Evolutionary conservation across 2,888 invertebrate genomes (phyloP).

Genomic region (Subacronicta megacephala): DNA sequence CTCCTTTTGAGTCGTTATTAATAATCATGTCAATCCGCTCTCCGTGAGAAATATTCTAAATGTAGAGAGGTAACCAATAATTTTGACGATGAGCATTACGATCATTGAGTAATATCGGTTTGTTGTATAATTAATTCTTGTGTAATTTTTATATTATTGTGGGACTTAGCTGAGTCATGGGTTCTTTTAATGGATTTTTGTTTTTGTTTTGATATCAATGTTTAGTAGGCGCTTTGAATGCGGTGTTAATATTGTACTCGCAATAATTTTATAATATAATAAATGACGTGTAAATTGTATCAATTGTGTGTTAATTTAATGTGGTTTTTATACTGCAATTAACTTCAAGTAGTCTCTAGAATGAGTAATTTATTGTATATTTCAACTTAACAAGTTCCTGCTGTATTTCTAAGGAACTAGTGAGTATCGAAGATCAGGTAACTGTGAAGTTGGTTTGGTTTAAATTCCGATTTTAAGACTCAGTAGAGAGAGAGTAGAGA

Average conservation of each 20-base stretch:
- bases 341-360: slow-evolving; percentile 10
- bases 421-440: background rate
- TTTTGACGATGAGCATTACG: slow-evolving; percentile 77
- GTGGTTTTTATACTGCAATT: slow-evolving; percentile 40
- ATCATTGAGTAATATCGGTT: slow-evolving; percentile 85
- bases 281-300: slow-evolving; percentile 6
- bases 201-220: slow-evolving; percentile 51
- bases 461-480: no score
- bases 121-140: slow-evolving; percentile 81
- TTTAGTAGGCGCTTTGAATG: slow-evolving; percentile 20
- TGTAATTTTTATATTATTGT: slow-evolving; percentile 77
- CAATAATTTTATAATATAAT: slow-evolving; percentile 12
- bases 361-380: slow-evolving; percentile 26
- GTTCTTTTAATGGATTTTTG: slow-evolving; percentile 38
- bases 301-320: slow-evolving; percentile 36
- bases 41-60: slow-evolving; percentile 86
- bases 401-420: slow-evolving; percentile 16
- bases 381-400: slow-evolving; percentile 10
- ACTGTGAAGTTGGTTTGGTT: no score
- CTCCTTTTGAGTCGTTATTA: slow-evolving; percentile 81
- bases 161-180: slow-evolving; percentile 79
- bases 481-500: no score
- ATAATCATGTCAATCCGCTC: slow-evolving; percentile 83
- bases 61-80: slow-evolving; percentile 80
- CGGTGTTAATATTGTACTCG: slow-evolving; percentile 24